phyloP scores from a whole-genome alignment of 2,888 invertebrate species.

The Aleiodes leptofemur region DNA sequence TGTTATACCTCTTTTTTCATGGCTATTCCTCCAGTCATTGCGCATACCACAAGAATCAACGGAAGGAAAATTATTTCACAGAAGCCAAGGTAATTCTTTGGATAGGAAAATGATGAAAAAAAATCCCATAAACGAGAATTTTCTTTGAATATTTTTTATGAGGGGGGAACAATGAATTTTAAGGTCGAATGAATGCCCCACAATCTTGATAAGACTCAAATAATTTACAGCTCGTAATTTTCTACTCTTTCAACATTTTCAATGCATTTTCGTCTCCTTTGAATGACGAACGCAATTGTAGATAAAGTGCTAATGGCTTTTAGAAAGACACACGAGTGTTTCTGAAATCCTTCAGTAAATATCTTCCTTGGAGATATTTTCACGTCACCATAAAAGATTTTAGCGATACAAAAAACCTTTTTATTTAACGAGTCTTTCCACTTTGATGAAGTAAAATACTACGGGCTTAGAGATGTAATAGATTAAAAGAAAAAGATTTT shows the following conservation, averaged over 20 bases:
- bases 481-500: too few species aligned
- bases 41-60: neutral
- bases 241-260: too few species aligned
- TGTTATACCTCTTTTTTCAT: slow-evolving; percentile 19
- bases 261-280: too few species aligned
- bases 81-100: neutral
- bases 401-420: neutral
- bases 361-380: neutral
- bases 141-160: too few species aligned
- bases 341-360: neutral
- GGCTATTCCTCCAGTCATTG: slow-evolving; percentile 14
- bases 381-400: slow-evolving; percentile 18
- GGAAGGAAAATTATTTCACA: slow-evolving; percentile 17
- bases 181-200: too few species aligned
- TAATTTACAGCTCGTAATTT: too few species aligned
- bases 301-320: slow-evolving; percentile 25
- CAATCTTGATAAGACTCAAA: too few species aligned
- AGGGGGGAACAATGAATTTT: too few species aligned
- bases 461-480: neutral
- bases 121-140: too few species aligned
- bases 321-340: neutral
- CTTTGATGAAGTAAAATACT: neutral
- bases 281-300: neutral
- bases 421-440: neutral
- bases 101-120: too few species aligned